Percentiles rank a stretch among this genome's conserved stretches.
These are phyloP conservation scores for Aproaerema taeniolella DNA, from an alignment of 2,888 invertebrate species.

Conservation along the genomic window DNA sequence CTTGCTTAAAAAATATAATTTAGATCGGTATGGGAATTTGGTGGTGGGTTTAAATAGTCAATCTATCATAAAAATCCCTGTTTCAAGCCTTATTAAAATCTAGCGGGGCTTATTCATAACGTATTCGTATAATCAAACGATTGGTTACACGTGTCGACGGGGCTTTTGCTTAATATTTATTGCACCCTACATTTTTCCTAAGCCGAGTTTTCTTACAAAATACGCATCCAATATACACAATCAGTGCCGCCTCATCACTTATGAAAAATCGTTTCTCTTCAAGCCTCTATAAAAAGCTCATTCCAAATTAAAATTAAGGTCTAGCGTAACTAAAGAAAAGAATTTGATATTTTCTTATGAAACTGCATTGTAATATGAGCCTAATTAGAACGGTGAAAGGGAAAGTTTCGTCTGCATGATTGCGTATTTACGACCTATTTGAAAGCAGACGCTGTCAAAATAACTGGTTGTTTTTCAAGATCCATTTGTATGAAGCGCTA, in stretches of 20 bases:
- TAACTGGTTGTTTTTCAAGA: slow-evolving; percentile 73
- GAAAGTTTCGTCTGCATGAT: slow-evolving; percentile 28
- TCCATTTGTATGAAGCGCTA: slow-evolving; percentile 60
- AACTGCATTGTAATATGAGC: slow-evolving; percentile 29
- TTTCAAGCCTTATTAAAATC: slow-evolving; percentile 37
- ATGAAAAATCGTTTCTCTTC: slow-evolving; percentile 73
- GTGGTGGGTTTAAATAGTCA: too few relatives aligned
- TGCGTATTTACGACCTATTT: slow-evolving; percentile 44
- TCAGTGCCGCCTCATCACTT: slow-evolving; percentile 74
- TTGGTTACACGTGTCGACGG: slow-evolving; percentile 68
- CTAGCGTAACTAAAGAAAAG: slow-evolving; percentile 59
- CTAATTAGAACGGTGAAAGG: slow-evolving; percentile 26
- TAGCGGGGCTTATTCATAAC: slow-evolving; percentile 40
- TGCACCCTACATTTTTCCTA: slow-evolving; percentile 50
- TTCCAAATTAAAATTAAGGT: slow-evolving; percentile 76
- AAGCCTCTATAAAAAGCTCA: slow-evolving; percentile 73
- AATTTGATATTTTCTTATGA: slow-evolving; percentile 39
- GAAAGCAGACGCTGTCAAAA: slow-evolving; percentile 54
- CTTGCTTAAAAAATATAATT: slow-evolving; percentile 3
- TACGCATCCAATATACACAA: slow-evolving; percentile 69
- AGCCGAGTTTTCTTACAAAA: slow-evolving; percentile 58
- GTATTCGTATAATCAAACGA: slow-evolving; percentile 53
- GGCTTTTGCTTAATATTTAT: slow-evolving; percentile 60
- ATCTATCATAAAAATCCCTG: slow-evolving; percentile 39
- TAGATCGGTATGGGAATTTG: slow-evolving; percentile 10